Evolutionary conservation across 92 coral and sea anemone genomes (phyloP).

Genomic region (Paramuricea clavata): DNA sequence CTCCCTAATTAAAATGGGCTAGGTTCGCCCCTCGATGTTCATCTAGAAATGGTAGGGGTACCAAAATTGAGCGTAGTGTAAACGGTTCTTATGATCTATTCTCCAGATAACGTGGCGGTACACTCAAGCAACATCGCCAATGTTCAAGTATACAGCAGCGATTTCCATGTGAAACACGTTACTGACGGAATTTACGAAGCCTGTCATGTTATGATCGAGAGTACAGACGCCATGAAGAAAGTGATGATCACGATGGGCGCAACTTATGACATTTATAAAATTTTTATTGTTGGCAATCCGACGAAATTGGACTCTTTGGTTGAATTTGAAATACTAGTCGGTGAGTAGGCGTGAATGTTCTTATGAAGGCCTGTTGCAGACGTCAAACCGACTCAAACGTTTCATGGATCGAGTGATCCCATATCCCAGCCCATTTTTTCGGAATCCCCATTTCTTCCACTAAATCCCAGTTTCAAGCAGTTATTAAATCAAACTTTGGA

Average conservation of each 20-base stretch:
- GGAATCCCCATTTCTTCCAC: no score
- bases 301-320: background rate
- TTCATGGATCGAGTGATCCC: no score
- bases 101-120: slow-evolving; percentile 3
- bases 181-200: background rate
- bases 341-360: no score
- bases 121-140: background rate
- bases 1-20: no score
- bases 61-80: no score
- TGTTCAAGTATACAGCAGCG: background rate
- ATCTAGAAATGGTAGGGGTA: no score
- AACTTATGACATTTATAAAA: background rate
- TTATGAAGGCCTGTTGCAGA: no score
- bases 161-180: background rate
- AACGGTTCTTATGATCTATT: background rate
- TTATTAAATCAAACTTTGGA: no score
- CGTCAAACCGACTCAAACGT: no score
- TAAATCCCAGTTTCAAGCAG: no score
- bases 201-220: background rate
- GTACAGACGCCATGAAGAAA: background rate
- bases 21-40: no score
- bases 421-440: no score
- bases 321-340: background rate
- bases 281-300: slow-evolving; percentile 1
- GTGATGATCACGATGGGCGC: background rate